phyloP scores from a whole-genome alignment of 2,797 vertebrate genomes.

The Thamnophis elegans region DNA sequence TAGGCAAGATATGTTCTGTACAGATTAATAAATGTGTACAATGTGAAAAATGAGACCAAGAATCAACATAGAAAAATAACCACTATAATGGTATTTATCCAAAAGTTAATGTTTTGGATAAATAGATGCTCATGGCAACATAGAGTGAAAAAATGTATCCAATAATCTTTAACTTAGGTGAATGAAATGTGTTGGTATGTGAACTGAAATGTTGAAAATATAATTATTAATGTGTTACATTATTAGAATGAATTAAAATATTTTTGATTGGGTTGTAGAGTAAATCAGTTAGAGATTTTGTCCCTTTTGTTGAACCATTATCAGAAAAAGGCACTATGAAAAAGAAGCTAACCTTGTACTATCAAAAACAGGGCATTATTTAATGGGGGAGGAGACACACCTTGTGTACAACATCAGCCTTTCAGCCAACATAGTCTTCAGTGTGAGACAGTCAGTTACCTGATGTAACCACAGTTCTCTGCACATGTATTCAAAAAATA shows the following conservation, averaged over 20 bases:
- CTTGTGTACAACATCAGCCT: not conserved
- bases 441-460: not conserved
- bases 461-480: not conserved
- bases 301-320: constrained; percentile 19
- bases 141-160: constrained; percentile 27
- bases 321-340: constrained; percentile 15
- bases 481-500: not conserved
- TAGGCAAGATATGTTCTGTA: constrained; percentile 24
- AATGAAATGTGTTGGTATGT: not conserved
- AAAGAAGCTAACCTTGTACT: not conserved
- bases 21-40: not conserved
- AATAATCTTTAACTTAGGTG: not conserved
- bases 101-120: not conserved
- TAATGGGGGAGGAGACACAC: not conserved
- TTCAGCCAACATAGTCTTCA: not conserved
- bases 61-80: constrained; percentile 8
- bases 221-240: not conserved
- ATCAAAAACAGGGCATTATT: not conserved
- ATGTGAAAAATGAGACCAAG: not conserved
- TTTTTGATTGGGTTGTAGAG: constrained; percentile 25
- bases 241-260: constrained; percentile 28
- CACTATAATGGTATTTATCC: not conserved
- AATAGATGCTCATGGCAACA: constrained; percentile 29
- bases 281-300: constrained; percentile 20
- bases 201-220: not conserved